Conservation (phyloP, 2,797 vertebrate species). For the Scomberomorus guttatus region DNA sequence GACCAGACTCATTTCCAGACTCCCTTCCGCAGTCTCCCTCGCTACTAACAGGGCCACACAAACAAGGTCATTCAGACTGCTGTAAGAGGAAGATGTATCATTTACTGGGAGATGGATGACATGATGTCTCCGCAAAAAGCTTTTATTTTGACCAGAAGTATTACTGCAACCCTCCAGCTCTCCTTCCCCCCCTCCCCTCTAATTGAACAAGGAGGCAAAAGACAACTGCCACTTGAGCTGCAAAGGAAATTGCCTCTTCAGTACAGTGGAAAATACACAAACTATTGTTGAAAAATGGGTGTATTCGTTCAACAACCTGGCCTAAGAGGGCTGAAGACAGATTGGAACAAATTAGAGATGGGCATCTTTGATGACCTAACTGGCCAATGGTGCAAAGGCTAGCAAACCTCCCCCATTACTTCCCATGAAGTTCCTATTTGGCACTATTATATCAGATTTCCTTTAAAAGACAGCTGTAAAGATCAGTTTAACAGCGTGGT, state of each 20-base stretch:
- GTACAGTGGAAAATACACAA: constrained; percentile 66
- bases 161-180: constrained; percentile 67
- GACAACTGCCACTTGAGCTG: constrained; percentile 80
- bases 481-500: constrained; percentile 24
- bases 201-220: constrained; percentile 82
- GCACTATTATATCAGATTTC: constrained; percentile 25
- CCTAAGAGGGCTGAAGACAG: constrained; percentile 58
- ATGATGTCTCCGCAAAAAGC: constrained; percentile 77
- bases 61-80: constrained; percentile 81
- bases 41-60: constrained; percentile 77
- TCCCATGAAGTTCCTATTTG: constrained; percentile 43
- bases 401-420: constrained; percentile 35
- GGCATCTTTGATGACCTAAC: constrained; percentile 58
- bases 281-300: constrained; percentile 58
- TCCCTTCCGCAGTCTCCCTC: constrained; percentile 62
- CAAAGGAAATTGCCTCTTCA: constrained; percentile 79
- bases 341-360: constrained; percentile 69
- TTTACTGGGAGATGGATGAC: constrained; percentile 83
- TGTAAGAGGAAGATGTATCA: constrained; percentile 83
- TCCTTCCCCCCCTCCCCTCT: constrained; percentile 54
- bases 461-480: constrained; percentile 33
- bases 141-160: constrained; percentile 82
- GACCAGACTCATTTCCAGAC: constrained; percentile 75
- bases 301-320: constrained; percentile 51
- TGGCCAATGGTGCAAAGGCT: constrained; percentile 43